These are phyloP conservation scores for Rhagium mordax DNA, from an alignment of 2,888 invertebrate genomes.

Conservation along the genomic window DNA sequence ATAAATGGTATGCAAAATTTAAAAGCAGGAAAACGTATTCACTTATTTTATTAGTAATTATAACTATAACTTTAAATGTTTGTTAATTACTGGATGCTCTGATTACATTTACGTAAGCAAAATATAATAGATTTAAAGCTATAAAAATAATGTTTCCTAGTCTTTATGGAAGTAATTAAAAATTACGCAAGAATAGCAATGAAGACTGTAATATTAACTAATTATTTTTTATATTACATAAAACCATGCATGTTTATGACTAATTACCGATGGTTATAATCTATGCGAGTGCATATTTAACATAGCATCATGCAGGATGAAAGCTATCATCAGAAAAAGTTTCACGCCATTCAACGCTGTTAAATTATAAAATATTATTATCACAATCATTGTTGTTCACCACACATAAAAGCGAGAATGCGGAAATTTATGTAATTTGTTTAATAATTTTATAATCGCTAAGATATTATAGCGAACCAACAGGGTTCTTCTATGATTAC, in stretches of 20 bases:
- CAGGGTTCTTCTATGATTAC: too few species aligned
- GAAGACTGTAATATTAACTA: constrained; percentile 43
- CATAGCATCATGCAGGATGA: constrained; percentile 50
- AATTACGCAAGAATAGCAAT: constrained; percentile 34
- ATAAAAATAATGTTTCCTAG: constrained; percentile 32
- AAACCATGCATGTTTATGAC: constrained; percentile 51
- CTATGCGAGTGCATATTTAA: constrained; percentile 51
- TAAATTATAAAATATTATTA: constrained; percentile 47
- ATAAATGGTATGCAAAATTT: not conserved
- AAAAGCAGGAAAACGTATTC: constrained; percentile 3
- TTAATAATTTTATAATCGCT: constrained; percentile 34
- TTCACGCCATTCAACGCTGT: constrained; percentile 55
- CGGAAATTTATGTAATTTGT: constrained; percentile 49
- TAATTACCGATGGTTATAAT: constrained; percentile 46
- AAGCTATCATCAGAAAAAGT: constrained; percentile 55
- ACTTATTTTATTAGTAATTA: constrained; percentile 10
- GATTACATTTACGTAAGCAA: constrained; percentile 23
- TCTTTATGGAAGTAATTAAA: constrained; percentile 35
- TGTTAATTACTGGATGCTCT: constrained; percentile 25
- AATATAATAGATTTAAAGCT: constrained; percentile 18
- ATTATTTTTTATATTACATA: constrained; percentile 51
- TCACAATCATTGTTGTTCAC: constrained; percentile 46
- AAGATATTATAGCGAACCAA: not conserved
- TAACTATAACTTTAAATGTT: constrained; percentile 24
- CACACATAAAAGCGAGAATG: constrained; percentile 44